Base-by-base conservation (phyloP, 30 jellyfish, hydroid and myxozoan species). In the Cassiopea andromeda region DNA sequence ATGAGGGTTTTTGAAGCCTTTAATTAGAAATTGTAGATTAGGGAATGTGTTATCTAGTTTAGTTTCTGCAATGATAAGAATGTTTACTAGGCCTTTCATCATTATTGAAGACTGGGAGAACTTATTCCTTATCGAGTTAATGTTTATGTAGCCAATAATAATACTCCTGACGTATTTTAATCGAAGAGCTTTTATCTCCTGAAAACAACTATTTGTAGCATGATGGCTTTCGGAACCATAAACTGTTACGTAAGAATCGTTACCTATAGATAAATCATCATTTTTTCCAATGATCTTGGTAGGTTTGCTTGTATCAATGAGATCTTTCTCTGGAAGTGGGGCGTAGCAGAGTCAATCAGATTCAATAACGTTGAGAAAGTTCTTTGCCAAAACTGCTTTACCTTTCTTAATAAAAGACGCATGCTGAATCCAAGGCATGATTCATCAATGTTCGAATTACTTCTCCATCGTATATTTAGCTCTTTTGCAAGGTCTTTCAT, bases 111-210 rank as follows among this genome's bases (percentile, higher is more conserved):
- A 17, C 3, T 68, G 12, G 14, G 45, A 43, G 47, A 68, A 68
- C 77, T 68, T 68, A 68, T 68, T 68, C 77, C 77, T 68, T 68
- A 68, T 68, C 77, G 77, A 68, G 47, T 68, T 68, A 68, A 5
- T 68, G 16, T 68, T 68, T 68, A 68, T 68, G 77, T 68, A 68
- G 77, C 77, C 77, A 68, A 68, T 68, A 17, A 68, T 68, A 68
- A 68, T 68, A 43, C 14, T 68, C 14, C 77, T 68, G 16, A 4
- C 47, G 3, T 68, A 43, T 2, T 68, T 68, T 43, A 17, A 43
- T 43, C 77, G 77, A 43, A 68, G 47, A 43, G 47, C 47, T 68
- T 68, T 68, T 17, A 68, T 68, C 77, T 68, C 77, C 77, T 14
- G 77, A 68, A 68, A 14, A 68, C 77, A 68, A 68, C 14, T 43